Evolutionary conservation across 2,888 invertebrate species (phyloP), one percentile per base, ranked within the genome.

Genomic region (Nezara viridula): DNA sequence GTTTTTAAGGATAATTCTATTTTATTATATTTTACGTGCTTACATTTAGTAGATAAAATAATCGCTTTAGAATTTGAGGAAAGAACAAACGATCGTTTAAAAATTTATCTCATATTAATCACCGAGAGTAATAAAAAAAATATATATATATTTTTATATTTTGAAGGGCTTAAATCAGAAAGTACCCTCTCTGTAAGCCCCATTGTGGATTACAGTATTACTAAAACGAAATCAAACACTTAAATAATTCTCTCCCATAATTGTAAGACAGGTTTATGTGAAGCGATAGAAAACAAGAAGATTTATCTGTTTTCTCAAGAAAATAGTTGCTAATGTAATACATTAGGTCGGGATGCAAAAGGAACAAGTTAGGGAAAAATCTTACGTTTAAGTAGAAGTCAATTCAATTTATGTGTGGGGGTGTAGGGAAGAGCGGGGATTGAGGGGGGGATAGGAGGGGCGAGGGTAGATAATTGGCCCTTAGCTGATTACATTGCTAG

Each of bases 401-500:
- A 86, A 86, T 86, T 55, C 37, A 86, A 86, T 86, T 86, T 86
- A 55, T 52, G 52, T 40, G 55, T 86, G 86, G 32, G 50, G 86
- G 86, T 32, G 16, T 37, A 19, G 10, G 6, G 60, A n/a, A 21
- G 50, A 21, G 21, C 0, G 60, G 37, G 86, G 37, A 21, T 19
- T 32, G 5, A 60, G 7, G n/a, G 32, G 37, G 16, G 21, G 14
- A n/a, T n/a, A n/a, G n/a, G 47, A 7, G 49, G 27, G 27, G 16
- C 14, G 49, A 10, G 47, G 86, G 50, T 32, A 86, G 86, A 86
- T 52, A 86, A 55, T 86, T 86, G 86, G 37, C 86, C 40, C 37
- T 86, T 86, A 86, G 86, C 50, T 86, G 86, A 86, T 86, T 86
- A 55, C 86, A 50, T 50, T 81, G 44, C 44, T 49, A 52, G 86